A percentile compares a stretch with the other conserved stretches of the same genome.
These are phyloP conservation scores for Halichoerus grypus DNA, from an alignment of 2,113 vertebrate species.

Conservation along the genomic window DNA sequence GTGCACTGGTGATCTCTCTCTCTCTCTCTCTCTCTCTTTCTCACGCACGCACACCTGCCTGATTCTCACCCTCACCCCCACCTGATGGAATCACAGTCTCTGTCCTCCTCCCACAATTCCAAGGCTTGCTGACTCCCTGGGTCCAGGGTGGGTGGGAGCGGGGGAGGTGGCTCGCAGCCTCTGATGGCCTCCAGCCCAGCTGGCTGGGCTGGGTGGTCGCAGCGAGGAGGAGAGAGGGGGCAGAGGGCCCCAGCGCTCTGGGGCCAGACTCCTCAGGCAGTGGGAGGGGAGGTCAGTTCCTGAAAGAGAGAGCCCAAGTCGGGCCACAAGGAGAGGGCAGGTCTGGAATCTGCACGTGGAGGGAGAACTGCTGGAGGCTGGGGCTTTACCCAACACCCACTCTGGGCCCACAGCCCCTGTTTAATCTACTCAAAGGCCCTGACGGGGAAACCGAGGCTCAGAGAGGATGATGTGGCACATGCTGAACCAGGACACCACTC, in stretches of 20 bases:
- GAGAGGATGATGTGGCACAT: not conserved
- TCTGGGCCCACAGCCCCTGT: not conserved
- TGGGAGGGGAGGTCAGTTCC: constrained; percentile 14
- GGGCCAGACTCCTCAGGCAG: constrained; percentile 5
- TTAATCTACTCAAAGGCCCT: not conserved
- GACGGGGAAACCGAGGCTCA: not conserved
- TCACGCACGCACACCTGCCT: not conserved
- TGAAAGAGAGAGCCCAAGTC: not conserved
- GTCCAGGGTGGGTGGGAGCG: constrained; percentile 44
- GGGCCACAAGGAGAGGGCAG: not conserved
- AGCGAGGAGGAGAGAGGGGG: not conserved
- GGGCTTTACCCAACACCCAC: not conserved
- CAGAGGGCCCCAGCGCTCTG: not conserved
- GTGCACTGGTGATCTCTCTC: not conserved
- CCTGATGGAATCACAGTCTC: not conserved
- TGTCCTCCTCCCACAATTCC: not conserved
- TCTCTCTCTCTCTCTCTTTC: not conserved
- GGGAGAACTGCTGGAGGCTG: not conserved
- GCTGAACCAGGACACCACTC: not conserved
- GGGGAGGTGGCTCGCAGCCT: not conserved
- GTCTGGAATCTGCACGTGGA: not conserved
- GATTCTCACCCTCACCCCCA: not conserved
- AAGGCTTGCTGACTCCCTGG: constrained; percentile 44
- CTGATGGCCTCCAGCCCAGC: constrained; percentile 52
- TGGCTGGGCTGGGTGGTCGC: constrained; percentile 67